Evolutionary conservation across 2,797 vertebrate genomes (phyloP).

Genomic region (Enteromius radiatus): DNA sequence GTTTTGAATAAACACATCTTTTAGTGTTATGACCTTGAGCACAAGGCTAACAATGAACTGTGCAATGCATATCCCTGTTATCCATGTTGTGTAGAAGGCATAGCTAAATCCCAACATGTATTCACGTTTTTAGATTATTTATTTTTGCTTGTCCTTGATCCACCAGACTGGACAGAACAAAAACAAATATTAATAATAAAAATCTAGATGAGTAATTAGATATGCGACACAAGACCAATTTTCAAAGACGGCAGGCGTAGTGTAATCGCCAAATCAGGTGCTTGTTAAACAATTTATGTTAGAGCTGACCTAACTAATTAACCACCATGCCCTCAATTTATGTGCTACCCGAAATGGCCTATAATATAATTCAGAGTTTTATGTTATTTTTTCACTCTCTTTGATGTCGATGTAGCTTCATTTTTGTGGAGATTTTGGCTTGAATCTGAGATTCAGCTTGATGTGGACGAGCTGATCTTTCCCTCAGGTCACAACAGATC

Average conservation of each 20-base stretch:
- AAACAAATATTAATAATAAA: neutral
- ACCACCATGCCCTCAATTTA: conserved; percentile 30
- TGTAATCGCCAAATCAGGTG: neutral
- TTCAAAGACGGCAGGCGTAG: neutral
- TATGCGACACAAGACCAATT: neutral
- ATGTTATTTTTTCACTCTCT: neutral
- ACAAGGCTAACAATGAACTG: neutral
- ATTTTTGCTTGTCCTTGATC: neutral
- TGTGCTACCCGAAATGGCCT: conserved; percentile 9
- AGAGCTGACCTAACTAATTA: conserved; percentile 21
- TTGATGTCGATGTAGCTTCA: conserved; percentile 9
- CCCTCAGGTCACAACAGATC: conserved; percentile 19
- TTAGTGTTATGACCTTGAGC: conserved; percentile 13
- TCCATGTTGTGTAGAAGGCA: neutral
- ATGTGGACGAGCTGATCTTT: conserved; percentile 14
- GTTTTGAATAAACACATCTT: neutral
- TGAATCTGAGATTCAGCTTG: conserved; percentile 14
- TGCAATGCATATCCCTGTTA: neutral
- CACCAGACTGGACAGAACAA: neutral
- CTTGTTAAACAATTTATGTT: conserved; percentile 28
- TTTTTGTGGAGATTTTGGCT: conserved; percentile 6
- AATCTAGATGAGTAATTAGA: neutral
- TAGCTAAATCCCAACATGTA: neutral
- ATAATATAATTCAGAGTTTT: conserved; percentile 1
- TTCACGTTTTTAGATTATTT: neutral